Percentiles rank a stretch among this genome's conserved stretches.
Conservation (phyloP, 2,797 vertebrate species). For the Sebastes steindachneri region DNA sequence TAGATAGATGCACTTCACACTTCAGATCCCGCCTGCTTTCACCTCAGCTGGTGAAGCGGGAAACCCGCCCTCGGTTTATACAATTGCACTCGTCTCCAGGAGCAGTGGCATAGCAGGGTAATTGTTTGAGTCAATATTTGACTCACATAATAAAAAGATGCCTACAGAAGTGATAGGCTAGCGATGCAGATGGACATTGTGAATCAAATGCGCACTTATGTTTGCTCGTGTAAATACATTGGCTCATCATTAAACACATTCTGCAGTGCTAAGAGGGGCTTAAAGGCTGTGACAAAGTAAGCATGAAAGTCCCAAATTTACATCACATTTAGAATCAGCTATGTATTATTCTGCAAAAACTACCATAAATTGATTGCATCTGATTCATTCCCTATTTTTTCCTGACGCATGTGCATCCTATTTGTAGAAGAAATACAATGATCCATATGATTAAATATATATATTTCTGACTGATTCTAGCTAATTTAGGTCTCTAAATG, state of each 20-base stretch:
- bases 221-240: conserved; percentile 37
- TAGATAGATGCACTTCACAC: conserved; percentile 43
- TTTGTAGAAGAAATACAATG: background rate
- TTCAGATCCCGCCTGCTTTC: conserved; percentile 19
- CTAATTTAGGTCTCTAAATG: background rate
- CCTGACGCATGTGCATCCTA: background rate
- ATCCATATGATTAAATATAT: background rate
- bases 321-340: background rate
- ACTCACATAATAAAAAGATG: background rate
- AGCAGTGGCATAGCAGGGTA: conserved; percentile 5
- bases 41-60: conserved; percentile 30
- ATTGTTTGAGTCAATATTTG: conserved; percentile 26
- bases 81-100: conserved; percentile 65
- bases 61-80: conserved; percentile 20
- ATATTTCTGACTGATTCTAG: background rate
- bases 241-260: conserved; percentile 10
- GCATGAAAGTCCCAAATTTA: background rate
- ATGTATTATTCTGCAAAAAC: background rate
- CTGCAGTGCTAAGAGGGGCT: background rate
- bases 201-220: conserved; percentile 14
- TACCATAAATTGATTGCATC: background rate
- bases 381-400: background rate
- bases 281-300: conserved; percentile 1
- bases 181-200: conserved; percentile 52
- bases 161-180: conserved; percentile 4